Base-by-base conservation (phyloP, 64 coral and sea anemone species). In the Trachythela sp. region DNA sequence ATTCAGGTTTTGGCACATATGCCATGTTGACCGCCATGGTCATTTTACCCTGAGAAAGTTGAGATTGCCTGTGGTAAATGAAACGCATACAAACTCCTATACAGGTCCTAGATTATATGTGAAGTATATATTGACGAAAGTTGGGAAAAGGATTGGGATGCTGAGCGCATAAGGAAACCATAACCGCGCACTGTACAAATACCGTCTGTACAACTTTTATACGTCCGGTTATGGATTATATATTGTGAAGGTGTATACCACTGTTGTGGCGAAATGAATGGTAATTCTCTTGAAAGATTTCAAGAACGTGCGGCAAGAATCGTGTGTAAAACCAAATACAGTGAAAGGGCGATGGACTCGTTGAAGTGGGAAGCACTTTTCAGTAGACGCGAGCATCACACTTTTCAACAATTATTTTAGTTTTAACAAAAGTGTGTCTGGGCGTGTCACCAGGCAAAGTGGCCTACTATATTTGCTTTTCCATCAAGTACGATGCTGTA, bases 331-430 rank as follows among this genome's bases (percentile, higher is more conserved):
- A 42, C 45, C 8, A 22, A 3, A 34, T 24, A 41, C 30, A 77
- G 91, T 70, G 51, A 88, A n/a, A 83, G 7, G 31, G 92, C 86
- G 14, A 60, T 89, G 8, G 40, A 88, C 45, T 54, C 34, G 4
- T 52, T 93, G n/a, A 85, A 93, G 60, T 89, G 86, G 92, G 76
- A 36, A 33, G 32, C 77, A 32, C n/a, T n/a, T n/a, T 85, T 89
- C 37, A 1, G 35, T 43, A 87, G 90, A 48, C 64, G 71, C 42
- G 11, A 13, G 4, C 54, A 87, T 26, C 24, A 87, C 30, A 77
- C 40, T 87, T 88, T 87, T 52, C 75, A 87, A 77, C 36, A 36
- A 80, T 34, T 89, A 89, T 89, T 89, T 89, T 89, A 45, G n/a
- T n/a, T n/a, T n/a, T n/a, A n/a, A n/a, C n/a, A n/a, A n/a, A n/a